Evolutionary conservation across 2,113 vertebrate genomes (phyloP).

Genomic region (Indri indri): DNA sequence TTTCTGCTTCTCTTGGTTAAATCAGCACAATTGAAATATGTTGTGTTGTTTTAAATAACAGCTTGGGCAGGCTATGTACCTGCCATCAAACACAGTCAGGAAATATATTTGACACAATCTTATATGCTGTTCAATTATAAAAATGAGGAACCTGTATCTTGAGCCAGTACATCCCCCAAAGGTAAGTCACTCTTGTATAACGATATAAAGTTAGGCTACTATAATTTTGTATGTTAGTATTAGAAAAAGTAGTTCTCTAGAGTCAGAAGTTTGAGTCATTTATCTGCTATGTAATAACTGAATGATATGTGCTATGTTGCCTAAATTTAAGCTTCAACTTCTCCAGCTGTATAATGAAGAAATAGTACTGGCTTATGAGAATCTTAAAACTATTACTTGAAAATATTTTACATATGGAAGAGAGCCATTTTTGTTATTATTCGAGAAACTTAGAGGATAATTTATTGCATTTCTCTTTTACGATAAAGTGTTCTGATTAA

Average conservation of each 20-base stretch:
- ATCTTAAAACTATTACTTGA: neutral
- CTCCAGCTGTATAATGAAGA: neutral
- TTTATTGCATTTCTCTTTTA: neutral
- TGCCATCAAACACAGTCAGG: neutral
- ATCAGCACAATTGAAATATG: neutral
- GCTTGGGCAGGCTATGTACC: neutral
- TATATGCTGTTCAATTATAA: neutral
- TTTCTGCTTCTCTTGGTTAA: conserved; percentile 15
- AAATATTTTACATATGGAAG: neutral
- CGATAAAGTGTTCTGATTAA: neutral
- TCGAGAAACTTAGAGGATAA: neutral
- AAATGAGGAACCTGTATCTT: neutral
- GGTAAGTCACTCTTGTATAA: neutral
- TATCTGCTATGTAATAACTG: neutral
- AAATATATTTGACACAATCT: conserved; percentile 1
- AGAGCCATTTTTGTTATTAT: neutral
- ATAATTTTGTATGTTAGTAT: neutral
- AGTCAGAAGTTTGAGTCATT: neutral
- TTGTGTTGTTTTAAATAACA: neutral
- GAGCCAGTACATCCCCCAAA: neutral
- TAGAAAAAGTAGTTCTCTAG: neutral
- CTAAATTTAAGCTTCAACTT: neutral
- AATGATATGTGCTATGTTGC: neutral
- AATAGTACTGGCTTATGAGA: neutral
- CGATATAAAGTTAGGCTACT: neutral